Base-by-base conservation (phyloP, 2,797 vertebrate species). In the Ispidina picta region DNA sequence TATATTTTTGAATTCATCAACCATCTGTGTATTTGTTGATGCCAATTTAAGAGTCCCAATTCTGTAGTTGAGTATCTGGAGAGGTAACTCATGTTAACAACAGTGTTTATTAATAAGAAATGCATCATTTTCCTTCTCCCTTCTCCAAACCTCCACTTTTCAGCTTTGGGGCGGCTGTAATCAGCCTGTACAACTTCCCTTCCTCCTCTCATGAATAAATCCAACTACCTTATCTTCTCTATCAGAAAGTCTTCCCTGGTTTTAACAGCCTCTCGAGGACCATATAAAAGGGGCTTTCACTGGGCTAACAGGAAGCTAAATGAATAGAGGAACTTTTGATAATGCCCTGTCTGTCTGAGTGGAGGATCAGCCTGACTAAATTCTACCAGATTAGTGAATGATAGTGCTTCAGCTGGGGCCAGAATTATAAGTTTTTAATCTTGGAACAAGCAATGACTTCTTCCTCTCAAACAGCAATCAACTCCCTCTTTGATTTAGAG, bases 281-380 rank as follows among this genome's bases (percentile, higher is more conserved):
- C 52, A 6, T 84, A 93, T 93, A 60, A 96, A 96, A 94, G 93
- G 78, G 86, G 81, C 95, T 95, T 97, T 94, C 92, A 97, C 90
- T 96, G 91, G n/a, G n/a, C 87, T 23, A 59, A 92, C 94, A 96
- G 94, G 91, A 96, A 96, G 85, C 62, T 2, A 90, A 94, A 92
- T 96, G 94, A 97, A 94, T 96, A 89, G 88, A 90, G 80, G 75
- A 92, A 90, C 93, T 95, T 94, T 92, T 95, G 94, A 93, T 96
- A 93, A 95, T 96, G 92, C 75, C 39, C 43, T 19, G 82, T 96
- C 94, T 96, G 95, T 97, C 90, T 95, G 73, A 91, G 86, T 5
- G 0, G 54, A 80, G 70, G 87, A 85, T 92, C 95, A 93, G 82
- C 80, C 84, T 12, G 39, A 78, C 92, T 79, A 89, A 91, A 83